Conservation (phyloP, 2,888 invertebrate genomes). For the Dugesia japonica region DNA sequence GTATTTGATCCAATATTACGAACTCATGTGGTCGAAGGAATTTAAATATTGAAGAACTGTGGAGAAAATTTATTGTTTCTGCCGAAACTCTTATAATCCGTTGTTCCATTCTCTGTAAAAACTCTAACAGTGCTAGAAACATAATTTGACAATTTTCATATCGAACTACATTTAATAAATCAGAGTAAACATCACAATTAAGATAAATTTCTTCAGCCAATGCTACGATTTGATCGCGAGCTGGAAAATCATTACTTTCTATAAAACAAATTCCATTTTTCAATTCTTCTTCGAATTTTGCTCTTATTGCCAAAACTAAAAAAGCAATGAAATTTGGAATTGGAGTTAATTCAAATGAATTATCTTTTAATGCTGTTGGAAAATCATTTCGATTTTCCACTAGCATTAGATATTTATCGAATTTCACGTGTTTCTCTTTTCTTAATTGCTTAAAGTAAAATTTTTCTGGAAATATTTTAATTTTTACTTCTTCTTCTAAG, state of each 20-base stretch:
- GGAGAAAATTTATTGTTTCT: not conserved
- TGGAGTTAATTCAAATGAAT: conserved; percentile 3
- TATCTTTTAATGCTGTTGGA: not conserved
- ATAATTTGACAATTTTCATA: not conserved
- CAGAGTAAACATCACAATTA: not conserved
- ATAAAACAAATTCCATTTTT: not conserved
- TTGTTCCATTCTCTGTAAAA: not conserved
- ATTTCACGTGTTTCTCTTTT: not conserved
- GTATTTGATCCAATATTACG: not conserved
- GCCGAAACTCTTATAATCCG: not conserved
- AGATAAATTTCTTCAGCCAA: not conserved
- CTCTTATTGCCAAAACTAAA: not conserved
- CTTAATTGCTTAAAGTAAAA: not conserved
- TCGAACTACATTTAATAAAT: not conserved
- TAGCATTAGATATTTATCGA: not conserved
- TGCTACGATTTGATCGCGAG: not conserved
- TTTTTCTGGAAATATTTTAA: not conserved
- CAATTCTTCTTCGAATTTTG: not conserved
- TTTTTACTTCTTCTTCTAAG: no score
- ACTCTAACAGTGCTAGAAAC: not conserved
- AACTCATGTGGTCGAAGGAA: not conserved
- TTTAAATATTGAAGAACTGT: not conserved
- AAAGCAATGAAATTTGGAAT: conserved; percentile 8
- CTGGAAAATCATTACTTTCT: not conserved
- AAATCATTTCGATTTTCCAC: not conserved